phyloP scores from a whole-genome alignment of 2,888 invertebrate genomes.

The Phortica magna region DNA sequence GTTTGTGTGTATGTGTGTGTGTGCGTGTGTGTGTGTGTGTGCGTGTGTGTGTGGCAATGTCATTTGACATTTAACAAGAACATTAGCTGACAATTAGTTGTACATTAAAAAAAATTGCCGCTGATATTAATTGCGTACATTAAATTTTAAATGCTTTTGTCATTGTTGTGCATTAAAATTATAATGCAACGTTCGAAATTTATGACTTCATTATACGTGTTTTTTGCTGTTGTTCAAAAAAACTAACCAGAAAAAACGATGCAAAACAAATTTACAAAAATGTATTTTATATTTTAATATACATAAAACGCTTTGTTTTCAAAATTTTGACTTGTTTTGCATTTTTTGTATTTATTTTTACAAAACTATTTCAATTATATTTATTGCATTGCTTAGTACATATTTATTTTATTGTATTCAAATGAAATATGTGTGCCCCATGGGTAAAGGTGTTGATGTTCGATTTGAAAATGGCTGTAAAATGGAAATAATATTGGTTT shows the following conservation, averaged over 20 bases:
- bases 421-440: too few species aligned
- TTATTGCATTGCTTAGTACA: conserved; percentile 3
- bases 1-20: background rate
- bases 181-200: background rate
- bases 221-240: background rate
- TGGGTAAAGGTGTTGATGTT: too few species aligned
- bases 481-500: too few species aligned
- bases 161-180: conserved; percentile 29
- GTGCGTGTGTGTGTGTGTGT: background rate
- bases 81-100: conserved; percentile 52
- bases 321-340: background rate
- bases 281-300: background rate
- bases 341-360: background rate
- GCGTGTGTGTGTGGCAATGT: conserved; percentile 14
- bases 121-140: conserved; percentile 36
- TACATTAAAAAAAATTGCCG: conserved; percentile 44
- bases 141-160: conserved; percentile 29
- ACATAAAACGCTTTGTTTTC: background rate
- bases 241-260: background rate
- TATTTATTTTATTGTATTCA: background rate
- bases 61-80: conserved; percentile 44
- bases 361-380: background rate
- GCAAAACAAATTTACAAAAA: background rate
- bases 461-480: too few species aligned
- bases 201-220: conserved; percentile 1